phyloP scores from a whole-genome alignment of 2,113 vertebrate genomes.

The Podarcis muralis region DNA sequence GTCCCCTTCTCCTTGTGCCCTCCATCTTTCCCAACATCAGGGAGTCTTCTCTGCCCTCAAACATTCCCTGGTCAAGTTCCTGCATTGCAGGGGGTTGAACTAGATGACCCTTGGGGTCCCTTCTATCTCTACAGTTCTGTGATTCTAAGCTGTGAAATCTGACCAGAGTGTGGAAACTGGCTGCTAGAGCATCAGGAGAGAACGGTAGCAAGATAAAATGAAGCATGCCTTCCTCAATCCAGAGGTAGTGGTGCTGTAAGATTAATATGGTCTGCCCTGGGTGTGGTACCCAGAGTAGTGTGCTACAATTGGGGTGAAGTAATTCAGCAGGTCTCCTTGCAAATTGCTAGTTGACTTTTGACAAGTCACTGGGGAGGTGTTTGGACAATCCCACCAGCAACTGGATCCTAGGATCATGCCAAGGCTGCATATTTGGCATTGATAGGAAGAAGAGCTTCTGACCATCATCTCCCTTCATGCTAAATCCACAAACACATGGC shows the following conservation, averaged over 20 bases:
- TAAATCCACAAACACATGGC: not conserved
- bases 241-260: not conserved
- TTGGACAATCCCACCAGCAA: not conserved
- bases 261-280: not conserved
- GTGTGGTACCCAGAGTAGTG: not conserved
- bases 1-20: too few species aligned
- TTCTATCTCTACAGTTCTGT: too few species aligned
- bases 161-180: not conserved
- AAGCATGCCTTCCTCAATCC: not conserved
- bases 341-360: not conserved
- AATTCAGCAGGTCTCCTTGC: not conserved
- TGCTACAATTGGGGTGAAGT: not conserved
- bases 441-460: not conserved
- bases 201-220: not conserved
- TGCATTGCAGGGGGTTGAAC: too few species aligned
- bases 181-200: too few species aligned
- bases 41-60: not conserved
- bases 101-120: too few species aligned
- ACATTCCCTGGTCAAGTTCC: not conserved
- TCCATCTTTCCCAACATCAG: too few species aligned
- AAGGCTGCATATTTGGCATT: not conserved
- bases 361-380: not conserved
- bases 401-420: not conserved
- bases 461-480: not conserved
- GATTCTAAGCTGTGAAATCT: too few species aligned